phyloP scores from a whole-genome alignment of 2,113 vertebrate species.

The Agelaius tricolor region DNA sequence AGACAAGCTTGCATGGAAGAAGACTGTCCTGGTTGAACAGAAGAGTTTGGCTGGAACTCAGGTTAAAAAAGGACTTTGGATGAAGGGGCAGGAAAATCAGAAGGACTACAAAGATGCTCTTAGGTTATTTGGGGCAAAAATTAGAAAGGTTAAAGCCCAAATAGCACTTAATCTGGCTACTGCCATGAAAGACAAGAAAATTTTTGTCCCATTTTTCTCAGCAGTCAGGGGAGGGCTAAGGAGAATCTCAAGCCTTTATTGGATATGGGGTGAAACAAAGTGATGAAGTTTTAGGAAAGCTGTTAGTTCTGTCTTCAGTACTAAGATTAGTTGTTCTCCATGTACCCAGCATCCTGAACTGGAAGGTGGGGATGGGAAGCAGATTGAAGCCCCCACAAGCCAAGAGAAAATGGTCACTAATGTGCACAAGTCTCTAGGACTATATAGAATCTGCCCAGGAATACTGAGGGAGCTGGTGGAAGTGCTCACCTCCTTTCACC shows the following conservation, averaged over 20 bases:
- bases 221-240: neutral
- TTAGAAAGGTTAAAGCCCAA: neutral
- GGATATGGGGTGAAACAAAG: neutral
- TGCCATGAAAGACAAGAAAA: neutral
- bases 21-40: neutral
- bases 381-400: neutral
- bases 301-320: neutral
- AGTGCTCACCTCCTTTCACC: neutral
- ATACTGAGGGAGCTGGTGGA: neutral
- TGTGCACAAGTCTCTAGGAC: neutral
- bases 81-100: neutral
- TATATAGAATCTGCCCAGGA: neutral
- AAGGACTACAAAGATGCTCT: neutral
- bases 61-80: neutral
- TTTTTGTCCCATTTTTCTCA: neutral
- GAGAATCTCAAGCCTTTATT: neutral
- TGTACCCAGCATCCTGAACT: neutral
- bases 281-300: neutral
- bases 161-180: neutral
- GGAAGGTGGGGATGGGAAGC: neutral
- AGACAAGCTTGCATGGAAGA: neutral
- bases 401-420: neutral
- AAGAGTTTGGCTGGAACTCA: neutral
- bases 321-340: neutral
- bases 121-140: neutral